A percentile compares a stretch with the other conserved stretches of the same genome.
phyloP scores from a whole-genome alignment of 2,888 invertebrate species.

The Hoplodrina ambigua region DNA sequence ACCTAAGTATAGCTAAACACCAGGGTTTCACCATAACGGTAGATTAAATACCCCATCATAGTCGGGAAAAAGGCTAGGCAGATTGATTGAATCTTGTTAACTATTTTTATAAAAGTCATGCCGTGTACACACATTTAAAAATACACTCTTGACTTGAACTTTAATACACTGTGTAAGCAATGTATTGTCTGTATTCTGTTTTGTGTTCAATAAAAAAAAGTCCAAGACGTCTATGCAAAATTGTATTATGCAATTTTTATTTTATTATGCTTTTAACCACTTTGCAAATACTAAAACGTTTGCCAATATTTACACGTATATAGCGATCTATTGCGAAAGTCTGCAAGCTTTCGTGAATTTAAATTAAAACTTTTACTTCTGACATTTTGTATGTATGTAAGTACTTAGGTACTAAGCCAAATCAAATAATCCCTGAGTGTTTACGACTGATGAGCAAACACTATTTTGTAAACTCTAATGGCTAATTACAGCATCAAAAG shows the following conservation, averaged over 20 bases:
- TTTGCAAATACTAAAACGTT: slow-evolving; percentile 7
- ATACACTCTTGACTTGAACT: no score
- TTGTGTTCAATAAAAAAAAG: no score
- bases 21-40: no score
- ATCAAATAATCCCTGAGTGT: slow-evolving; percentile 36
- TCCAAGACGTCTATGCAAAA: no score
- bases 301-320: slow-evolving; percentile 11
- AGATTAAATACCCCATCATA: no score
- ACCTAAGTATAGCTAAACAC: no score
- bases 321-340: slow-evolving; percentile 42
- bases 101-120: no score
- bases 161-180: no score
- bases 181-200: no score
- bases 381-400: slow-evolving; percentile 31
- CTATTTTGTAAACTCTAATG: slow-evolving; percentile 54
- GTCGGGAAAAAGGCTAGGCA: no score
- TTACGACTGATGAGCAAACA: slow-evolving; percentile 33
- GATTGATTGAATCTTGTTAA: no score
- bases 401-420: slow-evolving; percentile 17
- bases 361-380: slow-evolving; percentile 54
- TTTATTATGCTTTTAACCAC: not conserved
- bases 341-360: slow-evolving; percentile 37
- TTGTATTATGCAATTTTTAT: not conserved
- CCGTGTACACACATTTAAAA: no score
- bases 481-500: slow-evolving; percentile 65